Base-by-base conservation (phyloP, 2,113 vertebrate genomes). In the Penelope pileata region DNA sequence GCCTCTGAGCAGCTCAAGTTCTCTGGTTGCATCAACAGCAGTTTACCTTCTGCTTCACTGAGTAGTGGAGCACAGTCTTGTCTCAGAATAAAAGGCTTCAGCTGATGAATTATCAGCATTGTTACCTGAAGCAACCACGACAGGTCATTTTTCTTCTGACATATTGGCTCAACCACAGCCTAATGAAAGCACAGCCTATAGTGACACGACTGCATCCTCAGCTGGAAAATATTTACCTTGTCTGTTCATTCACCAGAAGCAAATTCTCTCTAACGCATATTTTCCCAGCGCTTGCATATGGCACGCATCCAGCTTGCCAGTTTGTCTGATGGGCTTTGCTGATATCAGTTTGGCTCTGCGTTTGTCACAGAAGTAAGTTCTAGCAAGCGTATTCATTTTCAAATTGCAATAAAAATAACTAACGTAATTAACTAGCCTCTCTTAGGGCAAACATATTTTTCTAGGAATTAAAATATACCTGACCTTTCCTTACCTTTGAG, bases 171-270 rank as follows among this genome's bases (percentile, higher is more conserved):
- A 72, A 56, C 43, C 53, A 27, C 24, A 5, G 9, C n/a, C 59
- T 86, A 26, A 42, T 40, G 36, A 10, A 81, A 58, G 16, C 56
- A 67, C 10, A 91, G 60, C 45, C 38, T 34, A 5, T 43, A 50
- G 82, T 62, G 67, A 85, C 19, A 58, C 29, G 42, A 38, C 66
- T 53, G 53, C 40, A 79, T 45, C 32, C 18, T 58, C 68, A 54
- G 40, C 53, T 86, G 64, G 26, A 78, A 87, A 91, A 73, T 75
- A 79, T 77, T 95, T 92, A 73, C 50, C 21, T 90, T 77, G 42
- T 34, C 70, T 77, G 17, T 58, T 88, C 59, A 30, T 67, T 70
- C 82, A 90, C 21, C 1, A 11, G 47, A 89, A 73, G 10, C 16
- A 85, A 66, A 42, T 24, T 50, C 21, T 72, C 62, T 42, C 54